Conservation (phyloP, 37 sponge, comb jelly and placozoan genomes). For the Halisarca cf. caerulea region DNA sequence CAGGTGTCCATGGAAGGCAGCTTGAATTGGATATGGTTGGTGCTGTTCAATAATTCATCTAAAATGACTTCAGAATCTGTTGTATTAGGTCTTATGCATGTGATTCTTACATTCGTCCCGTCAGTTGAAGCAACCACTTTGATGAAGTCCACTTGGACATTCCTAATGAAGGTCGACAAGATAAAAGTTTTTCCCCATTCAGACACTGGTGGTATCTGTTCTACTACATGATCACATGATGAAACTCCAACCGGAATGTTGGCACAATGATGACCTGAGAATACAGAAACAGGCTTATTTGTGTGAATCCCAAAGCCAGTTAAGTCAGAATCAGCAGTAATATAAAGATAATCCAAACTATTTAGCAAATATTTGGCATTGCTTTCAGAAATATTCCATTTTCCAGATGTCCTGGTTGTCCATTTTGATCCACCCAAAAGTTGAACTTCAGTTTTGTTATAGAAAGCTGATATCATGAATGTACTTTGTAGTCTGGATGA, state of each 20-base stretch:
- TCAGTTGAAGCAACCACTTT: conserved; percentile 32
- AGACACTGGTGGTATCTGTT: conserved; percentile 59
- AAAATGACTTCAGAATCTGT: too few relatives aligned
- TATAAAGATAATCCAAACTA: too few relatives aligned
- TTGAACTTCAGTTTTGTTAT: too few relatives aligned
- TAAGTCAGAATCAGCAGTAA: background rate
- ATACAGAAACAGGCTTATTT: conserved; percentile 34
- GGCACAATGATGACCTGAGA: conserved; percentile 37
- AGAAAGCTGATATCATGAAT: too few relatives aligned
- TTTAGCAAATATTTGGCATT: too few relatives aligned
- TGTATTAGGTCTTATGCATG: background rate
- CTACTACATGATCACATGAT: conserved; percentile 56
- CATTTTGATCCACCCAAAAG: too few relatives aligned
- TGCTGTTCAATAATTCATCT: too few relatives aligned
- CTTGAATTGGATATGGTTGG: too few relatives aligned
- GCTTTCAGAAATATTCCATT: too few relatives aligned
- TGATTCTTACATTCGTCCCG: conserved; percentile 37
- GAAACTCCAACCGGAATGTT: background rate
- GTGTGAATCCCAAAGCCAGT: conserved; percentile 37
- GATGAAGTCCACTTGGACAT: conserved; percentile 12
- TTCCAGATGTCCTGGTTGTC: too few relatives aligned
- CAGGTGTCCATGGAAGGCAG: too few relatives aligned
- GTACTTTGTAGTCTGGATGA: too few relatives aligned
- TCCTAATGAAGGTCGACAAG: conserved; percentile 21
- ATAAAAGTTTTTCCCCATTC: conserved; percentile 55